Conservation (phyloP, 2,113 vertebrate genomes). For the Dromiciops gliroides region DNA sequence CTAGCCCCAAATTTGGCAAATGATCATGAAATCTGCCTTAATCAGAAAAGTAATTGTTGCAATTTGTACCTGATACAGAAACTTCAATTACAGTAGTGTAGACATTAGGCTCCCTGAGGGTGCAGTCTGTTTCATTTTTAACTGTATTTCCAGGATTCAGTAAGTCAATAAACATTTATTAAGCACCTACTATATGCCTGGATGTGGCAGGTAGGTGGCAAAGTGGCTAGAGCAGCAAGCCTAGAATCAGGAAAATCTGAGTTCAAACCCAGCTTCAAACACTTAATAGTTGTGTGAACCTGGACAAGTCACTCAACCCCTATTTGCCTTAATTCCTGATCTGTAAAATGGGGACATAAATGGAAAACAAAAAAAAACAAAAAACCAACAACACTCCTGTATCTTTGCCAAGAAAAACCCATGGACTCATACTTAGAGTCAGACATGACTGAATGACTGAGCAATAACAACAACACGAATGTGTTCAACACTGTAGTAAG, state of each 20-base stretch:
- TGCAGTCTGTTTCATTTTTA: background rate
- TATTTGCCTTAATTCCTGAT: background rate
- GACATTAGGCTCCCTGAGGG: background rate
- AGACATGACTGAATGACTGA: background rate
- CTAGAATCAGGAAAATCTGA: background rate
- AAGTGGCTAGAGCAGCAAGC: background rate
- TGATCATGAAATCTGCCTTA: background rate
- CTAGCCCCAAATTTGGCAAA: background rate
- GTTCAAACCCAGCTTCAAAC: background rate
- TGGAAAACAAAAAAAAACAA: too few relatives aligned
- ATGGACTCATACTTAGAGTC: background rate
- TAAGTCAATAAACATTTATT: background rate
- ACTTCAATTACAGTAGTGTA: background rate
- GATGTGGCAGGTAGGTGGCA: background rate
- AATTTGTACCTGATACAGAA: background rate
- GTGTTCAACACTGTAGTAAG: background rate
- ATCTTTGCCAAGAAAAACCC: background rate
- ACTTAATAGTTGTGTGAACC: background rate
- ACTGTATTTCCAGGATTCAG: background rate
- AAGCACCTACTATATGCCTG: background rate
- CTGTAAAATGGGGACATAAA: background rate
- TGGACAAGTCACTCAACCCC: background rate
- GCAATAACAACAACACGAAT: background rate
- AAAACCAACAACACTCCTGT: too few relatives aligned
- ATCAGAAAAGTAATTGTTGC: background rate